Evolutionary conservation across 2,113 vertebrate species (phyloP).

Genomic region (Opisthocomus hoazin): DNA sequence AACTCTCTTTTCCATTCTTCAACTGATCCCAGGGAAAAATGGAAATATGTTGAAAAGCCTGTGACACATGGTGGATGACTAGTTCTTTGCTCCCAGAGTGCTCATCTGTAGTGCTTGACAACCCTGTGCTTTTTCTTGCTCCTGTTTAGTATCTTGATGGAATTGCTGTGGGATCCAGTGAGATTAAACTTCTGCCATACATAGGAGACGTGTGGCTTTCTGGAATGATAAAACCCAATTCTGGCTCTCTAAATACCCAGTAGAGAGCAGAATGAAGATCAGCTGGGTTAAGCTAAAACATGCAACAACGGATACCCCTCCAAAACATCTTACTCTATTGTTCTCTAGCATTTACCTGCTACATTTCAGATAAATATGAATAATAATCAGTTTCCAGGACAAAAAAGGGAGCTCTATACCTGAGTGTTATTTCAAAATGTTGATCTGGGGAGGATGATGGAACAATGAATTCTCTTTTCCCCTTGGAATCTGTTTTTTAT

Average conservation of each 20-base stretch:
- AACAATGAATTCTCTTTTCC: neutral
- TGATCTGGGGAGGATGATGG: neutral
- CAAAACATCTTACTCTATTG: neutral
- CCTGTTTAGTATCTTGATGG: slow-evolving; percentile 10
- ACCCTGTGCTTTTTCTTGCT: neutral
- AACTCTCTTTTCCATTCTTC: neutral
- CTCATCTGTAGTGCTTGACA: neutral
- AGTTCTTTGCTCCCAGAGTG: neutral
- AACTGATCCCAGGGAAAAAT: slow-evolving; percentile 24
- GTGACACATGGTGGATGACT: neutral
- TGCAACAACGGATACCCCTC: neutral
- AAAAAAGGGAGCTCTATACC: neutral
- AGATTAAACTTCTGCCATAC: neutral
- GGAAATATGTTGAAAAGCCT: slow-evolving; percentile 8
- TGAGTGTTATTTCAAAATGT: neutral
- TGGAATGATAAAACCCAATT: neutral
- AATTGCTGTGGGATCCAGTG: slow-evolving; percentile 7
- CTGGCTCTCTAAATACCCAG: neutral
- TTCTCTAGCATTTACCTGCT: neutral
- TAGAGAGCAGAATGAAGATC: neutral
- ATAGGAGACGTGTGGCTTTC: neutral
- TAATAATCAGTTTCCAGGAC: neutral
- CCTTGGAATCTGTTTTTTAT: neutral
- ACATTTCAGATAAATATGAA: neutral
- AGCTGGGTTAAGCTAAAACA: neutral